These are phyloP conservation scores for Lynx canadensis DNA, from an alignment of 2,113 vertebrate genomes.

Conservation along the genomic window DNA sequence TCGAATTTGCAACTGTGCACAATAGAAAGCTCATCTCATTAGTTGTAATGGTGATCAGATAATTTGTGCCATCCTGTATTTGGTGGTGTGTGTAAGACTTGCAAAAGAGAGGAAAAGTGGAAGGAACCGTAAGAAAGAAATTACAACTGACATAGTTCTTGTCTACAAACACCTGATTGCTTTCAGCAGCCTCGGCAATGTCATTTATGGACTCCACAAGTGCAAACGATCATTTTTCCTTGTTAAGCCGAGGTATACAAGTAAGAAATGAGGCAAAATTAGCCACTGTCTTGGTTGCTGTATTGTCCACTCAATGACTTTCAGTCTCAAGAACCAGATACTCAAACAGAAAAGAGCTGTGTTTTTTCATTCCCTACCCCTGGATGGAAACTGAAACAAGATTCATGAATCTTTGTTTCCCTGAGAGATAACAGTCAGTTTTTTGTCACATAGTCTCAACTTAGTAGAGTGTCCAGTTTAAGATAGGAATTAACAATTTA, in stretches of 20 bases:
- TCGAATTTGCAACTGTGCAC: slow-evolving; percentile 50
- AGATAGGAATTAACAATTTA: neutral
- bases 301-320: neutral
- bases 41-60: neutral
- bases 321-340: neutral
- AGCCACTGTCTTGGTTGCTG: neutral
- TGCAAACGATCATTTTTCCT: neutral
- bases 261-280: neutral
- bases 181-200: neutral
- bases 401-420: neutral
- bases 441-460: neutral
- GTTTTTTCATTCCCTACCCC: neutral
- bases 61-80: slow-evolving; percentile 39
- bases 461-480: neutral
- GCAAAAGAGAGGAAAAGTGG: neutral
- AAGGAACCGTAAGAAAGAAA: neutral
- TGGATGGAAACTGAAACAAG: neutral
- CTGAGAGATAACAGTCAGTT: neutral
- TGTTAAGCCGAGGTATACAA: neutral
- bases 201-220: neutral
- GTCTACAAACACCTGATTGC: neutral
- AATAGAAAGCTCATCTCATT: slow-evolving; percentile 49
- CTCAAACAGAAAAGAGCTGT: neutral
- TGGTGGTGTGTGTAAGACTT: neutral
- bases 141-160: neutral